A percentile compares a stretch with the other conserved stretches of the same genome.
phyloP scores from a whole-genome alignment of 2,888 invertebrate genomes.

The Drosophila leonis region DNA sequence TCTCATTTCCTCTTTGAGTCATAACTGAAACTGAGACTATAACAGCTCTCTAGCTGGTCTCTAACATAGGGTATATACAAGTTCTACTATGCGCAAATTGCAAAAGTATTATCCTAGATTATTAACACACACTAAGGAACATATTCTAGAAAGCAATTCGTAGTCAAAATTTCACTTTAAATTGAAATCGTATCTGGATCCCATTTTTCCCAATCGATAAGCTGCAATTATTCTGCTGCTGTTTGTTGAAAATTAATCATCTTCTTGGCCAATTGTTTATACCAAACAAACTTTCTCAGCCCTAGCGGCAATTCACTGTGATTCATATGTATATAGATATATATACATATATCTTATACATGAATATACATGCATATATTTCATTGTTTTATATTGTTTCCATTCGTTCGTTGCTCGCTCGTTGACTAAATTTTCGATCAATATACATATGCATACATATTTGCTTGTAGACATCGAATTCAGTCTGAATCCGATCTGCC shows the following conservation, averaged over 20 bases:
- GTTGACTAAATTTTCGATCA: conserved; percentile 32
- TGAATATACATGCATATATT: neutral
- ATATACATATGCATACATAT: neutral
- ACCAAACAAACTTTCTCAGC: neutral
- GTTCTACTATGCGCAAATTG: no score
- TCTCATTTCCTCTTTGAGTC: no score
- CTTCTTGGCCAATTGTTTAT: conserved; percentile 51
- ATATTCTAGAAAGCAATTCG: neutral
- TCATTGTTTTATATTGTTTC: conserved; percentile 11
- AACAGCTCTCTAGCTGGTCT: no score
- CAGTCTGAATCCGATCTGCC: conserved; percentile 14
- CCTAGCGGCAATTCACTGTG: conserved; percentile 19
- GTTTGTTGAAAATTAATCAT: conserved; percentile 53
- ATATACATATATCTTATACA: neutral
- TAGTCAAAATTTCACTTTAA: neutral
- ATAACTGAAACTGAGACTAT: no score
- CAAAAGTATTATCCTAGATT: no score
- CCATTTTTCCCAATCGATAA: conserved; percentile 1
- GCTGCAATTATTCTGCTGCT: conserved; percentile 10
- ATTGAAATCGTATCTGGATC: neutral
- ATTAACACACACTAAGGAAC: no score
- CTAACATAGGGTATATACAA: no score
- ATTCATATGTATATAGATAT: conserved; percentile 34
- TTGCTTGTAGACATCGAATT: conserved; percentile 43
- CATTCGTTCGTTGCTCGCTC: conserved; percentile 26